A percentile compares a stretch with the other conserved stretches of the same genome.
Conservation (phyloP, 2,113 vertebrate species). For the Cynoglossus semilaevis region DNA sequence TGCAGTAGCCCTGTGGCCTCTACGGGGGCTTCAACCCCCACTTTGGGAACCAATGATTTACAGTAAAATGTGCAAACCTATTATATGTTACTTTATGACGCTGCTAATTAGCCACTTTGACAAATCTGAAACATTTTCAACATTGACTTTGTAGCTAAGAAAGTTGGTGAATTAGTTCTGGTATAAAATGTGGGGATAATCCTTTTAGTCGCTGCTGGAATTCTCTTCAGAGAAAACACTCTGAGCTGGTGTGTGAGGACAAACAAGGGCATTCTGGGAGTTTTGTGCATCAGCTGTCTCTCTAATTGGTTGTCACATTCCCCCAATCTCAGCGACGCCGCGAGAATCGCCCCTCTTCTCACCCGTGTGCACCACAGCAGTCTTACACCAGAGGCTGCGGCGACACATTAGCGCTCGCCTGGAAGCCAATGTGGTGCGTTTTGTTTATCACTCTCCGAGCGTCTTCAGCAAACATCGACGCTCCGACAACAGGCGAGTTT, state of each 20-base stretch:
- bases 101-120: conserved; percentile 3
- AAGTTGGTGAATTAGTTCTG: no score
- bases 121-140: neutral
- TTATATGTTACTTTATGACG: conserved; percentile 20
- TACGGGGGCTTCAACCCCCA: no score
- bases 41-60: no score
- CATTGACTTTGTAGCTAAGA: no score
- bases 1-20: no score
- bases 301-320: conserved; percentile 59
- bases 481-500: neutral
- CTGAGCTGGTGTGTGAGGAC: conserved; percentile 28
- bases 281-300: conserved; percentile 24
- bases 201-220: conserved; percentile 11
- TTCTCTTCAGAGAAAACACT: conserved; percentile 34
- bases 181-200: neutral
- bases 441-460: conserved; percentile 17
- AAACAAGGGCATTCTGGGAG: conserved; percentile 1
- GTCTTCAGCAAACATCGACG: neutral
- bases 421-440: conserved; percentile 24
- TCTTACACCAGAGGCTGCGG: conserved; percentile 27
- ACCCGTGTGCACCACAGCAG: conserved; percentile 18
- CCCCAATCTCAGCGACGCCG: conserved; percentile 27
- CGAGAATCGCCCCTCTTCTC: conserved; percentile 24
- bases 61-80: no score
- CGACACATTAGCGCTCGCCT: conserved; percentile 37